Conservation (phyloP, 1,140 invertebrate species). For the Cotesia chilonis region DNA sequence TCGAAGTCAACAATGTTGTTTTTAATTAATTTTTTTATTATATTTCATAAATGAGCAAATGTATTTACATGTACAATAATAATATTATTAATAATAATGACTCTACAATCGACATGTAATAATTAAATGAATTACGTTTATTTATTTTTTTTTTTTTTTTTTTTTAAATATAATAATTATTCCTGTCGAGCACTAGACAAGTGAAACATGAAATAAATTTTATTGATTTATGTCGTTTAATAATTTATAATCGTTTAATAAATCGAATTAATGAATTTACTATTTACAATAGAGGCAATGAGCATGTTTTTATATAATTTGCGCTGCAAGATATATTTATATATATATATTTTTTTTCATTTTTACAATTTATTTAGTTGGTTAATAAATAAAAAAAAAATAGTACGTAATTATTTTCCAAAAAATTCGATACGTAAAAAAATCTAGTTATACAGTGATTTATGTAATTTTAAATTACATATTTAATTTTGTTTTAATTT, state of each 20-base stretch:
- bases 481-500: too few species aligned
- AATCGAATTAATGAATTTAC: background rate
- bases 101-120: constrained; percentile 4
- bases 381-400: too few species aligned
- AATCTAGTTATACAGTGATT: too few species aligned
- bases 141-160: constrained; percentile 15
- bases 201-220: constrained; percentile 1
- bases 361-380: too few species aligned
- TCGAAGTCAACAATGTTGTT: background rate
- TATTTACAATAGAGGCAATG: constrained; percentile 3
- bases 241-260: background rate
- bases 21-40: constrained; percentile 26
- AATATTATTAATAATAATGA: constrained; percentile 11
- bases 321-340: too few species aligned
- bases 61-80: constrained; percentile 34
- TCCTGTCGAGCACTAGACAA: too few species aligned
- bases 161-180: background rate
- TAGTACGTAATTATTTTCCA: too few species aligned
- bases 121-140: background rate
- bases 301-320: background rate
- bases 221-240: background rate
- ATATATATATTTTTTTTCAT: too few species aligned
- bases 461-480: too few species aligned
- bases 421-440: too few species aligned
- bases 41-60: constrained; percentile 31